phyloP scores from a whole-genome alignment of 2,113 vertebrate genomes.

The Uria lomvia region DNA sequence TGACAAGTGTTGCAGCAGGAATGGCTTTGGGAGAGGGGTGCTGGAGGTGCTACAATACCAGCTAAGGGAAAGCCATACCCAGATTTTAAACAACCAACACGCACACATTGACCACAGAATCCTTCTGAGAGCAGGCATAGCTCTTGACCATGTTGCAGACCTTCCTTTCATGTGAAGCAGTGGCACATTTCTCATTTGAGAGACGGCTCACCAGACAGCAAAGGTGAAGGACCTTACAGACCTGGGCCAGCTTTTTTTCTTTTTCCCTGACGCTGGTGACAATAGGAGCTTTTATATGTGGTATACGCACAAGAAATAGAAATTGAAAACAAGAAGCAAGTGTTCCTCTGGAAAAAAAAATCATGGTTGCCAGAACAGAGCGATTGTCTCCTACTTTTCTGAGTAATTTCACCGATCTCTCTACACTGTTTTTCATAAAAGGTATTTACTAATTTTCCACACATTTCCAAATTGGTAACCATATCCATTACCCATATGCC shows the following conservation, averaged over 20 bases:
- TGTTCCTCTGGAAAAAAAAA: neutral
- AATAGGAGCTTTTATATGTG: neutral
- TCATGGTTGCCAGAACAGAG: neutral
- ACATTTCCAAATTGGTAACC: neutral
- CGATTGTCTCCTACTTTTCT: neutral
- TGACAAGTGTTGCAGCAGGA: neutral
- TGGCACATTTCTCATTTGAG: neutral
- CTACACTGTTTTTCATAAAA: neutral
- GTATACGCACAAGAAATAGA: neutral
- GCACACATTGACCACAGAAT: neutral
- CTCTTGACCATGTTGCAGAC: neutral
- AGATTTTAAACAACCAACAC: neutral
- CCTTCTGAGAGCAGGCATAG: neutral
- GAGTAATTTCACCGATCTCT: neutral
- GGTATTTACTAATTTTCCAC: neutral
- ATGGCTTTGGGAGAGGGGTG: neutral
- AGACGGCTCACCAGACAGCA: rapidly evolving
- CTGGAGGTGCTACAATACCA: neutral
- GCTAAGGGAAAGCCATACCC: neutral
- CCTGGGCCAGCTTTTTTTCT: neutral
- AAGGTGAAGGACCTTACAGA: neutral
- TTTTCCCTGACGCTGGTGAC: neutral
- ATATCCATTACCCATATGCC: neutral
- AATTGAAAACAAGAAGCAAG: neutral
- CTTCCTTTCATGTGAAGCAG: neutral